These are phyloP conservation scores for Riptortus pedestris DNA, from an alignment of 1,140 invertebrate genomes.

Conservation along the genomic window DNA sequence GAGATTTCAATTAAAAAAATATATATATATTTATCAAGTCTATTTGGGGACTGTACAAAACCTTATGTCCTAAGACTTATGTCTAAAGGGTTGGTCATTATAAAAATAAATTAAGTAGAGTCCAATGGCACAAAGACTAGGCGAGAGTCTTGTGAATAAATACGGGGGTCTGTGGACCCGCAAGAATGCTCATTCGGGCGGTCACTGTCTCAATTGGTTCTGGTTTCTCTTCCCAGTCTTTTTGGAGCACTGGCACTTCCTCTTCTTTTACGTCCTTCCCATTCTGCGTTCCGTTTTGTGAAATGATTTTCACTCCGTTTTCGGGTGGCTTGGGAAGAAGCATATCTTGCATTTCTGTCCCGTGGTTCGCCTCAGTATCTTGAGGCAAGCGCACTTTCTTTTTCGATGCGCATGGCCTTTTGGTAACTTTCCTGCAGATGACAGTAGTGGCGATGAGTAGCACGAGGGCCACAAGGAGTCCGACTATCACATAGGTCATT, in stretches of 20 bases:
- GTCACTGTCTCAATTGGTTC: slow-evolving; percentile 22
- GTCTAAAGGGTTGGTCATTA: slow-evolving; percentile 9
- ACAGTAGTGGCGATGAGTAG: slow-evolving; percentile 5
- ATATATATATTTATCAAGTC: slow-evolving; percentile 4
- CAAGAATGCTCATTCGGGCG: slow-evolving; percentile 19
- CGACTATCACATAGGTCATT: slow-evolving; percentile 19
- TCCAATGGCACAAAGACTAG: slow-evolving; percentile 10
- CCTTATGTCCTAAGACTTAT: not conserved
- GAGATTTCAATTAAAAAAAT: slow-evolving; percentile 14
- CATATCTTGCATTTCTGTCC: slow-evolving; percentile 32
- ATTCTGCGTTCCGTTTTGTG: slow-evolving; percentile 21
- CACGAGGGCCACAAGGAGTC: slow-evolving; percentile 20
- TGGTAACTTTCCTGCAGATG: not conserved
- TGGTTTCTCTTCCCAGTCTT: not conserved
- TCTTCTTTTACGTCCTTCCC: slow-evolving; percentile 22
- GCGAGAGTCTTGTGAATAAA: slow-evolving; percentile 25
- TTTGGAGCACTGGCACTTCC: slow-evolving; percentile 8
- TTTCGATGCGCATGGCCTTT: not conserved
- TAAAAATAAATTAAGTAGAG: slow-evolving; percentile 16
- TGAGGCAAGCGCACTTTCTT: slow-evolving; percentile 21
- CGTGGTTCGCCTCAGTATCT: slow-evolving; percentile 26
- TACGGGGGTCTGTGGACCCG: slow-evolving; percentile 23
- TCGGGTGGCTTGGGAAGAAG: slow-evolving; percentile 30
- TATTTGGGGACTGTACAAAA: slow-evolving; percentile 16
- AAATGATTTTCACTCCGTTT: slow-evolving; percentile 27